Percentiles rank a stretch among this genome's conserved stretches.
These are phyloP conservation scores for Eulithis testata DNA, from an alignment of 2,888 invertebrate species.

Conservation along the genomic window DNA sequence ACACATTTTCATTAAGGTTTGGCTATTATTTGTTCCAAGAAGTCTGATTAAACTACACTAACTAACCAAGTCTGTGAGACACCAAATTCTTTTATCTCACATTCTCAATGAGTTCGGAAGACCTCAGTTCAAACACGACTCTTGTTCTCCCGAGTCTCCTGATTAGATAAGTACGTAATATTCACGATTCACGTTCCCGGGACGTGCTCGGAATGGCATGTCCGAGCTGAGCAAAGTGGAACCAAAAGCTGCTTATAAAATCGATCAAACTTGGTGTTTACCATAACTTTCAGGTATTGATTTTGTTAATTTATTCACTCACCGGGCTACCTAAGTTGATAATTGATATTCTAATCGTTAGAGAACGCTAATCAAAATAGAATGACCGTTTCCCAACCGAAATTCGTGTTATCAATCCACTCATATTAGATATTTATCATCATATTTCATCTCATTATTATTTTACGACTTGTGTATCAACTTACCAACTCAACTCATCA, in stretches of 20 bases:
- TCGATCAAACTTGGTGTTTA: constrained; percentile 9
- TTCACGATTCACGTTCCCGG: constrained; percentile 19
- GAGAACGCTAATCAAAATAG: too few relatives aligned
- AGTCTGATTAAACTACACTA: constrained; percentile 5
- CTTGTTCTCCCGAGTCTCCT: constrained; percentile 5
- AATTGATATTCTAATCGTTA: too few relatives aligned
- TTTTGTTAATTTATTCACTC: neutral
- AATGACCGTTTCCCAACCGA: too few relatives aligned
- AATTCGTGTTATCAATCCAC: too few relatives aligned
- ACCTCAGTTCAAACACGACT: constrained; percentile 27
- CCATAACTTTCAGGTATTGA: constrained; percentile 5
- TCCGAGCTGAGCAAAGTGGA: constrained; percentile 17
- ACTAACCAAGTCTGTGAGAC: constrained; percentile 3
- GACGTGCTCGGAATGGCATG: constrained; percentile 30
- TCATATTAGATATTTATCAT: too few relatives aligned
- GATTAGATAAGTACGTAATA: constrained; percentile 34
- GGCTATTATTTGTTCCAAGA: neutral
- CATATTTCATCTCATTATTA: too few relatives aligned
- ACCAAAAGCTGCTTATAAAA: constrained; percentile 18
- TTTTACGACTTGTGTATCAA: too few relatives aligned
- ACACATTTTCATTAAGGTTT: neutral
- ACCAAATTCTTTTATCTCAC: constrained; percentile 7
- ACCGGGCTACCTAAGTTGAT: too few relatives aligned
- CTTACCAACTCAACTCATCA: too few relatives aligned
- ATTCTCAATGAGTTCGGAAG: constrained; percentile 24